These are phyloP conservation scores for Brachirus orientalis DNA, from an alignment of 2,113 vertebrate genomes.

Conservation along the genomic window DNA sequence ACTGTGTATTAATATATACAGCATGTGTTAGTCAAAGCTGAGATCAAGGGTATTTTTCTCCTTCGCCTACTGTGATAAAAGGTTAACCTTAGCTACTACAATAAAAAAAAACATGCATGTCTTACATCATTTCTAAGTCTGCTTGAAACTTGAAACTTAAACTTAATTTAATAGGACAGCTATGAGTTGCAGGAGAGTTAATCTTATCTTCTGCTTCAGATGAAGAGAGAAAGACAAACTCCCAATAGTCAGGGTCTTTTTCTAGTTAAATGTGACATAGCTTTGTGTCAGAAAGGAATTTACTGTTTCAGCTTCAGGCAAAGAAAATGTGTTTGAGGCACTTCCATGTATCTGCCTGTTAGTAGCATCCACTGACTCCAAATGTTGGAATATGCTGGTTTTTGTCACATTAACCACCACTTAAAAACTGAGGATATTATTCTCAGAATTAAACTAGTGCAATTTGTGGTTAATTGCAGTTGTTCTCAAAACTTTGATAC, in stretches of 20 bases:
- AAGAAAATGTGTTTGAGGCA: not conserved
- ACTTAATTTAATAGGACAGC: not conserved
- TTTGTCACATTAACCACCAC: no score
- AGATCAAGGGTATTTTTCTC: not conserved
- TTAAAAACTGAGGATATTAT: no score
- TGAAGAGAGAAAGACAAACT: not conserved
- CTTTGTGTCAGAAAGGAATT: not conserved
- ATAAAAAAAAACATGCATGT: no score
- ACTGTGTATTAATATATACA: not conserved
- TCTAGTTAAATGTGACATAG: slow-evolving; percentile 2
- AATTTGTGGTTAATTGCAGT: no score
- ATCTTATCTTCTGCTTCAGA: not conserved
- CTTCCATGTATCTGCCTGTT: not conserved
- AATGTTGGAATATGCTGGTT: not conserved
- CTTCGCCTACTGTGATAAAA: not conserved
- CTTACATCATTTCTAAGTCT: not conserved
- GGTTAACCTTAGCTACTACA: not conserved
- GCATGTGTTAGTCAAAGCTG: no score
- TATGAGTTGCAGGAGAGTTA: not conserved
- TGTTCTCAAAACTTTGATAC: no score
- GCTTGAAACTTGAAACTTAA: not conserved
- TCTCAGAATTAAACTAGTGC: no score
- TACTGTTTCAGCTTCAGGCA: not conserved
- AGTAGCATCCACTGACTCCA: not conserved
- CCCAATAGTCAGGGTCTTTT: not conserved